Conservation (phyloP, 2,113 vertebrate genomes). For the Oreocharis arfaki region DNA sequence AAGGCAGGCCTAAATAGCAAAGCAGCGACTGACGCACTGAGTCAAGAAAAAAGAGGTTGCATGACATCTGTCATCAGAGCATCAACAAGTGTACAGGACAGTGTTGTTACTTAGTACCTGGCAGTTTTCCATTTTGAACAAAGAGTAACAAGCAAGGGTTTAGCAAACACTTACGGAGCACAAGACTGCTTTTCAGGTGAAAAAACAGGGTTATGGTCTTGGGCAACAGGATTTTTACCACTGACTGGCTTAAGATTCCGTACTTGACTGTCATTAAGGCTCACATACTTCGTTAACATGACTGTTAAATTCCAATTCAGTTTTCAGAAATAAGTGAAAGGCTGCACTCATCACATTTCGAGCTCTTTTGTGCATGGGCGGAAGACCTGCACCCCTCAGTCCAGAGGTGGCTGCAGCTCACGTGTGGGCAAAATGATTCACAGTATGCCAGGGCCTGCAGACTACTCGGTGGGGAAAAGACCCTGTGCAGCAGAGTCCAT, state of each 20-base stretch:
- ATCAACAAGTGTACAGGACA: background rate
- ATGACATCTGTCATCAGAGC: background rate
- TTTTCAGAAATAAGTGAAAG: background rate
- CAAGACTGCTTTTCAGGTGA: background rate
- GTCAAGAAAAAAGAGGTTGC: background rate
- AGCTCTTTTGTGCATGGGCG: background rate
- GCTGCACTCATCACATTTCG: background rate
- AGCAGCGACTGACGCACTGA: background rate
- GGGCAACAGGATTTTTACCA: background rate
- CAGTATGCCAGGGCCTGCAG: background rate
- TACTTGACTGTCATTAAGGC: background rate
- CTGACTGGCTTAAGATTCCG: background rate
- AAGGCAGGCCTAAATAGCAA: background rate
- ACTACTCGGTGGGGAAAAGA: rapidly evolving
- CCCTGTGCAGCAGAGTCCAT: background rate
- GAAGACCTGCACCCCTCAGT: background rate
- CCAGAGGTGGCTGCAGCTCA: background rate
- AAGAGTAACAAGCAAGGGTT: background rate
- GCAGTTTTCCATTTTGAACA: background rate
- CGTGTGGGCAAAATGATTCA: background rate
- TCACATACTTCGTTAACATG: background rate
- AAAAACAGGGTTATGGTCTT: background rate
- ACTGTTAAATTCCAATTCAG: background rate
- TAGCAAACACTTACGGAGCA: background rate
- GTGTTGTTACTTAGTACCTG: background rate